A percentile compares a stretch with the other conserved stretches of the same genome.
phyloP scores from a whole-genome alignment of 2,797 vertebrate species.

The Lepilemur septentrionalis region DNA sequence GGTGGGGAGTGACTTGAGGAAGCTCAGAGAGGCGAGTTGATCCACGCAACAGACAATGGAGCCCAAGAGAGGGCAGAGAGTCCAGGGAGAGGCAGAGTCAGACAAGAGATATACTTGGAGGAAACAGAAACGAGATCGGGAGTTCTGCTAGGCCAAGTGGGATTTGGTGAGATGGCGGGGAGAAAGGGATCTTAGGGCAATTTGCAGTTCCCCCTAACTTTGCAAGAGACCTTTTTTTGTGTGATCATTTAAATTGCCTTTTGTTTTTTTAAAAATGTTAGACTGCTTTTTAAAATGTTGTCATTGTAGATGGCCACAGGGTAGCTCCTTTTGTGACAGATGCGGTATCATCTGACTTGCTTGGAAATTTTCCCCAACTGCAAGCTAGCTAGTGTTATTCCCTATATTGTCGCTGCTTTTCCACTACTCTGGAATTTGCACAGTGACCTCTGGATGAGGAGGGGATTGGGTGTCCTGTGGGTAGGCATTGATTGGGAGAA shows the following conservation, averaged over 20 bases:
- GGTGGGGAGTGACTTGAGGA: neutral
- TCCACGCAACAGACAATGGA: neutral
- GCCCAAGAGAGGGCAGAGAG: neutral
- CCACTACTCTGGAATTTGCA: rapidly evolving
- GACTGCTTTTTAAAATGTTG: neutral
- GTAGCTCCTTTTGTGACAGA: neutral
- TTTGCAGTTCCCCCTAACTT: neutral
- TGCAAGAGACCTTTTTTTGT: neutral
- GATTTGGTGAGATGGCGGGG: neutral
- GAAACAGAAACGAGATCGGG: neutral
- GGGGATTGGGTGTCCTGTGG: rapidly evolving
- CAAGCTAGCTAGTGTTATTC: neutral
- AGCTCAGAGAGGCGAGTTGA: neutral
- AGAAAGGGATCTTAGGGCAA: neutral
- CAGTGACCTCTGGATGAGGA: neutral
- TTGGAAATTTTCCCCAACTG: neutral
- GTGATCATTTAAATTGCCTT: neutral
- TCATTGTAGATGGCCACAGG: neutral
- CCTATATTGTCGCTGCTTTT: neutral
- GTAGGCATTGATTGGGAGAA: neutral
- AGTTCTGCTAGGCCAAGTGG: too few species aligned
- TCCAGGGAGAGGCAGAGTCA: neutral
- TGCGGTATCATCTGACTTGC: neutral
- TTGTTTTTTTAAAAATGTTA: neutral
- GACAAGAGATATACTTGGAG: neutral